phyloP scores from a whole-genome alignment of 1,140 invertebrate species.

The Gonioctena quinquepunctata region DNA sequence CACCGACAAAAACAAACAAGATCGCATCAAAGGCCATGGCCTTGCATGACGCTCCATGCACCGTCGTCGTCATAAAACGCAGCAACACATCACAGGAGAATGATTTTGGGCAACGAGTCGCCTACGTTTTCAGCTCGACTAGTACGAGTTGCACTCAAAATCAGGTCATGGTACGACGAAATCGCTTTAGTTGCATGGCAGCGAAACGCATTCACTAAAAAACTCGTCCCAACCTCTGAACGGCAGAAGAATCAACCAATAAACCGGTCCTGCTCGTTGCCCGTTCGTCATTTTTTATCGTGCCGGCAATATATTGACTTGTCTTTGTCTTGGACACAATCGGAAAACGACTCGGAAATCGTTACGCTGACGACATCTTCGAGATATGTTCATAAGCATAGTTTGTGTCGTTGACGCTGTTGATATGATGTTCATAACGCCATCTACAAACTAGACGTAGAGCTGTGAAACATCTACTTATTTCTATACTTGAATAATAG shows the following conservation, averaged over 20 bases:
- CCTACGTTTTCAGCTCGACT: slow-evolving; percentile 47
- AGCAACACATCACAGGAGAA: neutral
- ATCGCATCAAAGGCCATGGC: neutral
- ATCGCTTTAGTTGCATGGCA: slow-evolving; percentile 49
- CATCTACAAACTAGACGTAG: too few species aligned
- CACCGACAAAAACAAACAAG: neutral
- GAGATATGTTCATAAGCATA: neutral
- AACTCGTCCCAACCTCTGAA: slow-evolving; percentile 49
- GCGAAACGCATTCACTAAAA: slow-evolving; percentile 49
- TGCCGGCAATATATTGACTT: slow-evolving; percentile 21
- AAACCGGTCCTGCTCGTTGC: slow-evolving; percentile 44
- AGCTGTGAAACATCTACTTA: too few species aligned
- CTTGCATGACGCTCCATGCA: neutral
- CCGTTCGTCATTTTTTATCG: slow-evolving; percentile 47
- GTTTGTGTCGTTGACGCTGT: neutral
- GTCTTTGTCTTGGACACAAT: slow-evolving; percentile 30
- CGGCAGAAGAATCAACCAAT: slow-evolving; percentile 47
- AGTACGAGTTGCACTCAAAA: slow-evolving; percentile 50
- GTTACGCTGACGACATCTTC: slow-evolving; percentile 9
- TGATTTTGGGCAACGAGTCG: neutral
- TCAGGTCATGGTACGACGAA: slow-evolving; percentile 55
- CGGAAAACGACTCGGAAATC: slow-evolving; percentile 16
- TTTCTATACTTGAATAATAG: too few species aligned
- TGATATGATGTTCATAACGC: too few species aligned
- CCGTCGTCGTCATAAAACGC: neutral